Conservation (phyloP, 2,888 invertebrate genomes). For the Pachydiplax longipennis region DNA sequence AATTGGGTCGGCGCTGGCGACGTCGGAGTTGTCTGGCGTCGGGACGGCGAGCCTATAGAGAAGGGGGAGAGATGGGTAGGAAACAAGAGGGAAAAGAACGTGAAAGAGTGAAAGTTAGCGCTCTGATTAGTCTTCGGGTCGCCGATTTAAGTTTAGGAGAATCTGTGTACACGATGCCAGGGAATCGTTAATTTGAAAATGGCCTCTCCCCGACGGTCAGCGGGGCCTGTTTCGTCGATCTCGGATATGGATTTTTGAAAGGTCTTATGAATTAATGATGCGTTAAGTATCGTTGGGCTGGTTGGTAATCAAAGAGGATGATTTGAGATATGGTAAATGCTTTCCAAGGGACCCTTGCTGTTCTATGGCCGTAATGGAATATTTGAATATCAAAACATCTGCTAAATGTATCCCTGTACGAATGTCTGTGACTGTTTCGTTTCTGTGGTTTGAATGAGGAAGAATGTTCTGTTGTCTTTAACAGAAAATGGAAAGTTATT, state of each 20-base stretch:
- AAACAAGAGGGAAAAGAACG: background rate
- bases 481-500: no score
- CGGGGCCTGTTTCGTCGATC: no score
- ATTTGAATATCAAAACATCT: no score
- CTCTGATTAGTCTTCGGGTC: background rate
- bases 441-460: no score
- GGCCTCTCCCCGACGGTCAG: no score
- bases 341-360: no score
- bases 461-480: no score
- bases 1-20: constrained; percentile 42
- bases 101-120: background rate
- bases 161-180: background rate
- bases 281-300: background rate
- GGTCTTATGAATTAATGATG: background rate
- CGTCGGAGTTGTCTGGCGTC: constrained; percentile 30
- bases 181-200: background rate
- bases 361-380: no score
- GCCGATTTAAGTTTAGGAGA: background rate
- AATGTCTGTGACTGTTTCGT: no score
- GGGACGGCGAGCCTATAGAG: constrained; percentile 11
- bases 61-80: background rate
- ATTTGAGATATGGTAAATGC: background rate
- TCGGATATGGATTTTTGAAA: background rate
- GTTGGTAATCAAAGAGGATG: background rate
- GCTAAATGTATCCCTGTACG: no score